phyloP scores from a whole-genome alignment of 2,797 vertebrate genomes.

The Cercopithecus hamlyni region DNA sequence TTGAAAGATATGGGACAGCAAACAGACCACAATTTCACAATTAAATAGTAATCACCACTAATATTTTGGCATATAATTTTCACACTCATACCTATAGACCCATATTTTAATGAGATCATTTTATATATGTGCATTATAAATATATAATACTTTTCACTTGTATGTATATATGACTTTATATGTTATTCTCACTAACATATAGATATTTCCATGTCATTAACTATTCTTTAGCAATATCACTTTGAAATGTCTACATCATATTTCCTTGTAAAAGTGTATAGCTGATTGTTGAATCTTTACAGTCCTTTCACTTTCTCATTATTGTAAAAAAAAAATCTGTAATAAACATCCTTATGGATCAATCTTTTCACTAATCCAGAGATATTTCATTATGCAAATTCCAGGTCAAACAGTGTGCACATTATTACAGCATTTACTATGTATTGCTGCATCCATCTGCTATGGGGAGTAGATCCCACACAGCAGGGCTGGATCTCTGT shows the following conservation, averaged over 20 bases:
- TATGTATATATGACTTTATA: background rate
- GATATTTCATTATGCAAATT: background rate
- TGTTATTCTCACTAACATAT: background rate
- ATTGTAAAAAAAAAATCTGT: background rate
- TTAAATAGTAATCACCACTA: background rate
- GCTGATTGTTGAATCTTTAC: background rate
- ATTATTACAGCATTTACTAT: background rate
- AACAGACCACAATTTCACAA: background rate
- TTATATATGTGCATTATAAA: background rate
- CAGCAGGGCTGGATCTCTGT: background rate
- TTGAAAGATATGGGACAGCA: background rate
- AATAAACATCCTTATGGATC: background rate
- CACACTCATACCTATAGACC: background rate
- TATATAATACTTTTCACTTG: background rate
- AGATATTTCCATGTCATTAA: background rate
- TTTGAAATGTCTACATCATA: background rate
- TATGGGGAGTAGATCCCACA: background rate
- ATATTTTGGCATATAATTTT: background rate
- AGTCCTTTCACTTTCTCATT: background rate
- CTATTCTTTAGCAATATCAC: background rate
- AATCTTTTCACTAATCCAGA: background rate
- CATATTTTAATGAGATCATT: background rate
- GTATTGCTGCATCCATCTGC: background rate
- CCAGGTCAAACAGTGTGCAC: background rate
- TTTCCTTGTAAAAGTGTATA: background rate